A percentile compares a stretch with the other conserved stretches of the same genome.
Evolutionary conservation across 2,797 vertebrate genomes (phyloP).

Genomic region (Orientallactaga sibirica): DNA sequence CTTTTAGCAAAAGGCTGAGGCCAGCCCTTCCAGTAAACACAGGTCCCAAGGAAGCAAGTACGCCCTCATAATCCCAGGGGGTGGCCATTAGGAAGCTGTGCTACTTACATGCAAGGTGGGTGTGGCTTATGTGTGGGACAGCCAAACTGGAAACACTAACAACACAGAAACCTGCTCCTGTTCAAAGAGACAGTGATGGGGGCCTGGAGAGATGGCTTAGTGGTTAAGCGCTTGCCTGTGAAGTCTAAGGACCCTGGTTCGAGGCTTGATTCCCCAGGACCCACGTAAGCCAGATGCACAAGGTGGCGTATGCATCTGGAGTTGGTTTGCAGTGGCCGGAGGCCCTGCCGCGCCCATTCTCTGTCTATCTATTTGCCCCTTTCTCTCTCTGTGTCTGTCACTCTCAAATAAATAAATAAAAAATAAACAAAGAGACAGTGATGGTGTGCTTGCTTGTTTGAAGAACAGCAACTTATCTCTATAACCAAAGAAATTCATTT

Average conservation of each 20-base stretch:
- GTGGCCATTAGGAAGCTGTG: neutral
- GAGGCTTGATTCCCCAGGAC: too few species aligned
- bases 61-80: neutral
- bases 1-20: neutral
- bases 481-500: conserved; percentile 53
- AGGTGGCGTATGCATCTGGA: too few species aligned
- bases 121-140: neutral
- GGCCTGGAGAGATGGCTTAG: too few species aligned
- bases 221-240: too few species aligned
- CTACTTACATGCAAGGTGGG: neutral
- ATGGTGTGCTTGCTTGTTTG: neutral
- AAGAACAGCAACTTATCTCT: conserved; percentile 4
- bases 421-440: neutral
- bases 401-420: too few species aligned
- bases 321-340: too few species aligned
- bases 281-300: too few species aligned
- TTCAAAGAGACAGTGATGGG: conserved; percentile 42
- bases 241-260: too few species aligned
- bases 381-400: too few species aligned
- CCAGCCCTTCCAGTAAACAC: neutral
- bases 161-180: neutral
- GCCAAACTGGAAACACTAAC: neutral
- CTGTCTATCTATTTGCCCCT: too few species aligned
- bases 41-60: neutral
- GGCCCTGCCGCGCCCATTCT: too few species aligned